Evolutionary conservation across 2,888 invertebrate species (phyloP).

Genomic region (Pharmacophagus antenor): DNA sequence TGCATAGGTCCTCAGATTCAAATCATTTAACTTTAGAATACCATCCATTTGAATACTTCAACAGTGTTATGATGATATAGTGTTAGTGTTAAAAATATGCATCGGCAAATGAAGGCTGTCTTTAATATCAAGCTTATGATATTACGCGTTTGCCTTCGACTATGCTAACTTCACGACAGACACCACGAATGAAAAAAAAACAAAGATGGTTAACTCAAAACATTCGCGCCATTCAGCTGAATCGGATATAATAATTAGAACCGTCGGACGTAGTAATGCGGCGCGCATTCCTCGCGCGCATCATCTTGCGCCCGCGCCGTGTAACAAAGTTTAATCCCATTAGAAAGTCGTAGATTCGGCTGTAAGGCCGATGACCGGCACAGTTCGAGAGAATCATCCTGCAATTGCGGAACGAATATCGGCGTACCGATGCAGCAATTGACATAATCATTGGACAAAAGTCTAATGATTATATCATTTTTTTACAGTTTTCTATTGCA

Average conservation of each 20-base stretch:
- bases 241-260: conserved; percentile 52
- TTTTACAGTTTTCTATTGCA: no score
- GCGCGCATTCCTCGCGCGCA: conserved; percentile 48
- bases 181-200: conserved; percentile 27
- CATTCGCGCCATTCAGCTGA: conserved; percentile 34
- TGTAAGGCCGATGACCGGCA: conserved; percentile 62
- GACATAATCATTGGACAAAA: conserved; percentile 40
- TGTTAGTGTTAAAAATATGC: no score
- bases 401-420: conserved; percentile 54
- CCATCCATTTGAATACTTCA: no score
- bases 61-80: no score
- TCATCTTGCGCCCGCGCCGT: conserved; percentile 51
- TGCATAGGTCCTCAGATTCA: no score
- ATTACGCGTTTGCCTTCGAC: not conserved
- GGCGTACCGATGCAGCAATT: conserved; percentile 45
- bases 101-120: no score
- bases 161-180: not conserved
- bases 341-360: conserved; percentile 75
- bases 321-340: conserved; percentile 62
- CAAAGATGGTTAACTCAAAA: conserved; percentile 11
- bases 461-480: no score
- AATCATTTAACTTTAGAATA: no score
- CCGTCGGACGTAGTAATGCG: conserved; percentile 48
- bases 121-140: no score
- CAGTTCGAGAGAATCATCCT: conserved; percentile 60